phyloP scores from a whole-genome alignment of 2,888 invertebrate species.

The Troides aeacus region DNA sequence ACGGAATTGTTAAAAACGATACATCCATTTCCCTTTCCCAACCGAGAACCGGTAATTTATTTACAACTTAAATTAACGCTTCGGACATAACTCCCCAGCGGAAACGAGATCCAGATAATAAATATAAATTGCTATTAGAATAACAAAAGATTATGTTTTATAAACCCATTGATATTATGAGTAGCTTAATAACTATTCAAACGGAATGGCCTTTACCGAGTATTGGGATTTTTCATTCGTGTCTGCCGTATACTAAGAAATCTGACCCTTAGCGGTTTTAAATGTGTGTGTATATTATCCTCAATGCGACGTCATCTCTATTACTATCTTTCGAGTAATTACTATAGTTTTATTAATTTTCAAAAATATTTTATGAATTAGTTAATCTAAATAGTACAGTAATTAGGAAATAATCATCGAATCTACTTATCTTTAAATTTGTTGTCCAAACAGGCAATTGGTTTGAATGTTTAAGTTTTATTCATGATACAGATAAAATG shows the following conservation, averaged over 20 bases:
- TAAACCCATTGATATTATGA: neutral
- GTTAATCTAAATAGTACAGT: neutral
- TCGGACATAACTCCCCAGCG: slow-evolving; percentile 48
- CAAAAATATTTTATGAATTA: neutral
- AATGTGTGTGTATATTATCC: slow-evolving; percentile 10
- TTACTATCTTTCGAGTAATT: slow-evolving; percentile 1
- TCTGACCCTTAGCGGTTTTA: slow-evolving; percentile 10
- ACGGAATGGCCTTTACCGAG: neutral
- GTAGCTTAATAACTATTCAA: slow-evolving; percentile 2
- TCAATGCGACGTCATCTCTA: slow-evolving; percentile 12
- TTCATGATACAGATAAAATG: too few species aligned
- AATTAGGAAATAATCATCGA: neutral
- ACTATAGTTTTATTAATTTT: neutral
- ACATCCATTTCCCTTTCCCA: slow-evolving; percentile 45
- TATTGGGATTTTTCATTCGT: slow-evolving; percentile 6
- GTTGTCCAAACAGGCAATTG: too few species aligned
- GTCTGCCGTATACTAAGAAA: slow-evolving; percentile 8
- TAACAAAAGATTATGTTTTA: slow-evolving; percentile 1
- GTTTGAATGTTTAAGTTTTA: too few species aligned
- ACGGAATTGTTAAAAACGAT: slow-evolving; percentile 46
- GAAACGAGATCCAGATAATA: slow-evolving; percentile 49
- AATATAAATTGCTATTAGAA: slow-evolving; percentile 33
- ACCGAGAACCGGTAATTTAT: slow-evolving; percentile 48
- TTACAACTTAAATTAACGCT: slow-evolving; percentile 55
- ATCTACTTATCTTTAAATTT: too few species aligned